Percentiles rank a stretch among this genome's conserved stretches.
Conservation (phyloP, 2,797 vertebrate species). For the Apogon hyalosoma region DNA sequence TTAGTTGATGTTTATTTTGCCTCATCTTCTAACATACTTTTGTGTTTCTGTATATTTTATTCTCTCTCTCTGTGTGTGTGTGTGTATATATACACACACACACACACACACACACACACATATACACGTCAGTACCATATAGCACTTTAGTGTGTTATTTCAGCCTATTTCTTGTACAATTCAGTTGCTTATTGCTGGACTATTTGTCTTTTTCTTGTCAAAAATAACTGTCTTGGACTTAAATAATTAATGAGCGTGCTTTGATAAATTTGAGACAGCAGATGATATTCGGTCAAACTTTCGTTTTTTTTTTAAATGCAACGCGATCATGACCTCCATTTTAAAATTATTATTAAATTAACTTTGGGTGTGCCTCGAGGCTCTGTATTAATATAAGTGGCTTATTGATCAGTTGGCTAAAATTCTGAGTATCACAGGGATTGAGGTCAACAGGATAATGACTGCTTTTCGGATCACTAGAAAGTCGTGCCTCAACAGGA, state of each 20-base stretch:
- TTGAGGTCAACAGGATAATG: constrained; percentile 84
- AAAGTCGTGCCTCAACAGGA: constrained; percentile 87
- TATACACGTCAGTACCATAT: fast-evolving
- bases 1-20: not conserved
- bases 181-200: not conserved
- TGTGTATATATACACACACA: no score
- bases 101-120: no score
- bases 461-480: constrained; percentile 79
- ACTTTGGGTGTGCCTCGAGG: constrained; percentile 23
- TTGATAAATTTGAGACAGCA: not conserved
- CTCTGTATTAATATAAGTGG: constrained; percentile 66
- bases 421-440: constrained; percentile 68
- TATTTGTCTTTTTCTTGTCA: not conserved
- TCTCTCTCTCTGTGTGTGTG: no score
- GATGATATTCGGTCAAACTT: not conserved
- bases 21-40: not conserved
- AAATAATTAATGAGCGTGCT: constrained; percentile 1
- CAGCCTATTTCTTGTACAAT: not conserved
- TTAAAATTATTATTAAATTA: constrained; percentile 25
- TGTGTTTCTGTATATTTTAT: no score
- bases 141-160: not conserved
- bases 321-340: not conserved
- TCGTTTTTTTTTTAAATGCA: not conserved
- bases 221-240: not conserved
- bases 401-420: constrained; percentile 68